Evolutionary conservation across 2,113 vertebrate species (phyloP).

Genomic region (Pseudorhombus dupliciocellatus): DNA sequence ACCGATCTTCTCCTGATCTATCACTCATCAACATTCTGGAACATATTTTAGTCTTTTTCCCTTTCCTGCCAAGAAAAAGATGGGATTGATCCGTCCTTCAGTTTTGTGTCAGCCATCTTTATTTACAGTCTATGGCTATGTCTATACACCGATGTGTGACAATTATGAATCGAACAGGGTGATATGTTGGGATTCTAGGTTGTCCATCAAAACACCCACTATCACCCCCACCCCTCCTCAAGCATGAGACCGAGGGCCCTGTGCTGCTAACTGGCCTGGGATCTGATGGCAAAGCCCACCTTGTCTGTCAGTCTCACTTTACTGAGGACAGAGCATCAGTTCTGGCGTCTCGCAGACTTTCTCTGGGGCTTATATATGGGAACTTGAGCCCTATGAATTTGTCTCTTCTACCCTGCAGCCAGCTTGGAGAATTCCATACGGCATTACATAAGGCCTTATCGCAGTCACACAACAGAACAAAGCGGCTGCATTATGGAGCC

Average conservation of each 20-base stretch:
- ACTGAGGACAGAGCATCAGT: constrained; percentile 52
- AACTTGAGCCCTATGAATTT: constrained; percentile 46
- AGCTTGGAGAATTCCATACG: constrained; percentile 43
- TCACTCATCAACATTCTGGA: neutral
- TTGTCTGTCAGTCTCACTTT: constrained; percentile 58
- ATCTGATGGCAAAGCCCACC: constrained; percentile 25
- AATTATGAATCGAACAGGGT: constrained; percentile 2
- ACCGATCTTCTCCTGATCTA: neutral
- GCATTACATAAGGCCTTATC: constrained; percentile 47
- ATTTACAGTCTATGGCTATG: neutral
- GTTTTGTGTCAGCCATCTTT: too few relatives aligned
- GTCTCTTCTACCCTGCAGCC: constrained; percentile 48
- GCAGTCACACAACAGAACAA: constrained; percentile 22
- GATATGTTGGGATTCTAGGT: neutral
- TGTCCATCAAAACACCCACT: neutral
- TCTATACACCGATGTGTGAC: neutral
- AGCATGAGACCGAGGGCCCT: constrained; percentile 10
- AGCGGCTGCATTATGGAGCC: constrained; percentile 32
- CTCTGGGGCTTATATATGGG: constrained; percentile 36
- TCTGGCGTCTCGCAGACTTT: constrained; percentile 51
- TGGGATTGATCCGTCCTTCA: too few relatives aligned
- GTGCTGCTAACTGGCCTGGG: constrained; percentile 14
- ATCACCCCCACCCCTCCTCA: neutral
- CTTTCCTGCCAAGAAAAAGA: too few relatives aligned
- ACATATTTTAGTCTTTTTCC: neutral